A percentile compares a stretch with the other conserved stretches of the same genome.
phyloP scores from a whole-genome alignment of 1,140 invertebrate species.

The Diplogasteroides magnus region DNA sequence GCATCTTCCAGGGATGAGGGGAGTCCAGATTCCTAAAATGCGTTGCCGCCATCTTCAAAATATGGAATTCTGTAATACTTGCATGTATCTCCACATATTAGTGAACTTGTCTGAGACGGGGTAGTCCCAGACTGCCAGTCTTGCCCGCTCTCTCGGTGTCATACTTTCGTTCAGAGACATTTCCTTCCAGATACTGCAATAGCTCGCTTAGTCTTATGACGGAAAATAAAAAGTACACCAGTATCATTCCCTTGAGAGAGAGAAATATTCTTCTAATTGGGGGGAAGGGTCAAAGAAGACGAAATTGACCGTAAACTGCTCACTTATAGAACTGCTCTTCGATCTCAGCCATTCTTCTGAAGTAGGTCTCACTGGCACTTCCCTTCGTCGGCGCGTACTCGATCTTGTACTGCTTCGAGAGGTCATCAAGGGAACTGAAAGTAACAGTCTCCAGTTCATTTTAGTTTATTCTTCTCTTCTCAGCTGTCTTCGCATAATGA shows the following conservation, averaged over 20 bases:
- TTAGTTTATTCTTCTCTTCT: neutral
- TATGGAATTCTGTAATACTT: neutral
- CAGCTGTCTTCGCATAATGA: neutral
- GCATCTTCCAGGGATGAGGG: slow-evolving; percentile 73
- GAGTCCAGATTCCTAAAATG: slow-evolving; percentile 68
- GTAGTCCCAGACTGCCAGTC: slow-evolving; percentile 96
- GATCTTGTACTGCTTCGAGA: slow-evolving; percentile 91
- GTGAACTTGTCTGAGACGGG: slow-evolving; percentile 93
- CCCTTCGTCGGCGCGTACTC: slow-evolving; percentile 85
- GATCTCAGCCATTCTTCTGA: slow-evolving; percentile 88
- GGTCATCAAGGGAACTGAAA: slow-evolving; percentile 84
- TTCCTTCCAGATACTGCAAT: slow-evolving; percentile 86
- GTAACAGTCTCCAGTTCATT: neutral
- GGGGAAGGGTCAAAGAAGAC: neutral
- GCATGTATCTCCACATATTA: slow-evolving; percentile 78
- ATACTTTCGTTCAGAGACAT: slow-evolving; percentile 90
- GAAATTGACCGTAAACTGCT: slow-evolving; percentile 49
- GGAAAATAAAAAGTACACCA: too few relatives aligned
- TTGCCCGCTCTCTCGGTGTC: slow-evolving; percentile 77
- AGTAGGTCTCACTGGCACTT: slow-evolving; percentile 82
- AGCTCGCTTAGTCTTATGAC: neutral
- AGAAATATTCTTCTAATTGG: too few relatives aligned
- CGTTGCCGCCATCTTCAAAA: neutral
- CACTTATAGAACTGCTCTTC: slow-evolving; percentile 90
- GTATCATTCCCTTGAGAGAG: slow-evolving; percentile 12